These are phyloP conservation scores for Pheosia gnoma DNA, from an alignment of 2,888 invertebrate species.

Conservation along the genomic window DNA sequence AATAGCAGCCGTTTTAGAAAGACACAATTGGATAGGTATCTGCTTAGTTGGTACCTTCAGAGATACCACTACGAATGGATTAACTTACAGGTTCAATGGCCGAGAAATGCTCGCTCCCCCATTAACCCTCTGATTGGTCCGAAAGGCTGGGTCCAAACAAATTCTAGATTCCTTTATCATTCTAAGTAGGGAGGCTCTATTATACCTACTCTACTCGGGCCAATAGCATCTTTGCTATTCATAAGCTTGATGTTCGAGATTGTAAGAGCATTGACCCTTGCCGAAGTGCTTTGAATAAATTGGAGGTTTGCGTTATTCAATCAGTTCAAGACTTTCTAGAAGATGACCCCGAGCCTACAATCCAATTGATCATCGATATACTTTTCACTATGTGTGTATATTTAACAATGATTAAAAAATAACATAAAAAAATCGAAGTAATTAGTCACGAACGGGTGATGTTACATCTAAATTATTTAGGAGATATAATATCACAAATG, in stretches of 20 bases:
- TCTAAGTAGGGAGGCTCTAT: neutral
- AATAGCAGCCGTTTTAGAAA: neutral
- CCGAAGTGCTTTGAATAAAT: too few relatives aligned
- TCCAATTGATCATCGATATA: too few relatives aligned
- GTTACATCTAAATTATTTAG: too few relatives aligned
- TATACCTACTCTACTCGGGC: neutral
- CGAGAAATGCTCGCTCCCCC: neutral
- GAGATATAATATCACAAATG: neutral
- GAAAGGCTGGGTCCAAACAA: neutral
- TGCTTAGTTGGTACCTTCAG: neutral
- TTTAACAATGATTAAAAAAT: too few relatives aligned
- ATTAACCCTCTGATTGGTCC: neutral
- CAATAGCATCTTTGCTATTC: neutral
- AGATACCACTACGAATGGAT: neutral
- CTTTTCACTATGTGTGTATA: too few relatives aligned
- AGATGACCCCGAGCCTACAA: too few relatives aligned
- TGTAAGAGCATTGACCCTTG: too few relatives aligned
- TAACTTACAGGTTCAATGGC: neutral
- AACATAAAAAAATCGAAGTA: too few relatives aligned
- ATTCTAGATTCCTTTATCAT: constrained; percentile 3
- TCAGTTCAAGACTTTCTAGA: too few relatives aligned
- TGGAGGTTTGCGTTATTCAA: too few relatives aligned
- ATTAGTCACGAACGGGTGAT: too few relatives aligned
- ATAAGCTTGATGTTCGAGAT: neutral
- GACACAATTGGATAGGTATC: too few relatives aligned